phyloP scores from a whole-genome alignment of 2,113 vertebrate species.

The Grallaria varia region DNA sequence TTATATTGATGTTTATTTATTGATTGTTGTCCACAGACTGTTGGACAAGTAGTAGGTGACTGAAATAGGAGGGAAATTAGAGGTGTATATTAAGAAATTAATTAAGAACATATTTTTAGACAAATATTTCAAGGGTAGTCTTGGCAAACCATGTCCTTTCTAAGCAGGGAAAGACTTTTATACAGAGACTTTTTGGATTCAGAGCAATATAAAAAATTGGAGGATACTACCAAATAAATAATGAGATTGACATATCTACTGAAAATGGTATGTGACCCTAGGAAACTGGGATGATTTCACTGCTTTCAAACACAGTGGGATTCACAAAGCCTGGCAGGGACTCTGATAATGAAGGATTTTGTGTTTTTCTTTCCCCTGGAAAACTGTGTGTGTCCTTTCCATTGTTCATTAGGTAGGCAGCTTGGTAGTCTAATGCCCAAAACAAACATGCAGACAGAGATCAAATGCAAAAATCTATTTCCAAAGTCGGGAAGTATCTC shows the following conservation, averaged over 20 bases:
- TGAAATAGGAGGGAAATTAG: background rate
- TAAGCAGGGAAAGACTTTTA: background rate
- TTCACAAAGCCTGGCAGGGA: background rate
- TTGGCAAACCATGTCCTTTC: background rate
- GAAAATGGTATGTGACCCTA: background rate
- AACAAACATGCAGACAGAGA: background rate
- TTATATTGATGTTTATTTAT: background rate
- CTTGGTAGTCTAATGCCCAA: background rate
- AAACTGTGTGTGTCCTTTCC: background rate
- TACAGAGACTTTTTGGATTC: background rate
- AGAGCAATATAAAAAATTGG: background rate
- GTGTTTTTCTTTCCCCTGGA: background rate
- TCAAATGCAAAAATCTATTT: background rate
- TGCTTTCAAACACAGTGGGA: background rate
- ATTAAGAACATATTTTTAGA: background rate
- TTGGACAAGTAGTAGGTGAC: background rate
- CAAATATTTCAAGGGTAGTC: background rate
- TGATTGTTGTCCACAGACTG: background rate
- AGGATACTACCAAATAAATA: background rate
- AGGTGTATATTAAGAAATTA: background rate
- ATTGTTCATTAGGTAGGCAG: background rate
- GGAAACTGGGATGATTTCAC: background rate
- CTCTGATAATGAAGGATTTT: background rate
- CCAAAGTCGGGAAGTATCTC: background rate
- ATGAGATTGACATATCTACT: background rate